A percentile compares a stretch with the other conserved stretches of the same genome.
These are phyloP conservation scores for Tipula unca DNA, from an alignment of 2,888 invertebrate genomes.

Conservation along the genomic window DNA sequence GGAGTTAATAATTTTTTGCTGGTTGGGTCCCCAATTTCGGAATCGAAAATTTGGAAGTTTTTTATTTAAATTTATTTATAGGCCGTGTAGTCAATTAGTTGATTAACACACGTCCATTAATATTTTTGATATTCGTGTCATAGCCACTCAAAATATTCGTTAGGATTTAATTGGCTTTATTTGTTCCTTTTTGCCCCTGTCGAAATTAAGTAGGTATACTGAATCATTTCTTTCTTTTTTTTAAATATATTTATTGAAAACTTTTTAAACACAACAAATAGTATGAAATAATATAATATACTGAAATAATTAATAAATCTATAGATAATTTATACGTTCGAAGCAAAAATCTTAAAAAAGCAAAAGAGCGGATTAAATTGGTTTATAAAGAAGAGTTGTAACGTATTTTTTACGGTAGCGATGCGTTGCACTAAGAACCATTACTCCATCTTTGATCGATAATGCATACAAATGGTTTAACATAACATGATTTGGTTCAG, in stretches of 20 bases:
- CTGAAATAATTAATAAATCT: neutral
- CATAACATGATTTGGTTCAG: conserved; percentile 99
- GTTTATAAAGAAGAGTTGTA: conserved; percentile 96
- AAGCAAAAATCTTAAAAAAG: neutral
- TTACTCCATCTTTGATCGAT: conserved; percentile 99
- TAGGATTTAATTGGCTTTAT: too few relatives aligned
- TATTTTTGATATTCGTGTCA: too few relatives aligned
- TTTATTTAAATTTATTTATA: too few relatives aligned
- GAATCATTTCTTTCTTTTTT: too few relatives aligned
- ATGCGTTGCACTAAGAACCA: conserved; percentile 98
- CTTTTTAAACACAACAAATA: neutral
- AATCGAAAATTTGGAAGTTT: too few relatives aligned
- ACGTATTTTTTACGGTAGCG: conserved; percentile 99
- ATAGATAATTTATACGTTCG: neutral
- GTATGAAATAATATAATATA: neutral
- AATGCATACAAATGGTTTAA: conserved; percentile 98
- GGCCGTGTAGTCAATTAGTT: too few relatives aligned
- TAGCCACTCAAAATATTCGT: too few relatives aligned
- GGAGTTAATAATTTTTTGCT: too few relatives aligned
- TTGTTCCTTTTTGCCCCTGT: too few relatives aligned
- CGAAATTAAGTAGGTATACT: too few relatives aligned
- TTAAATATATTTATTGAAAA: neutral
- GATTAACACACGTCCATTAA: too few relatives aligned
- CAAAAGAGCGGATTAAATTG: conserved; percentile 62
- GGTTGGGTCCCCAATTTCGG: too few relatives aligned